These are phyloP conservation scores for Catamblyrhynchus diadema DNA, from an alignment of 2,797 vertebrate species.

Conservation along the genomic window DNA sequence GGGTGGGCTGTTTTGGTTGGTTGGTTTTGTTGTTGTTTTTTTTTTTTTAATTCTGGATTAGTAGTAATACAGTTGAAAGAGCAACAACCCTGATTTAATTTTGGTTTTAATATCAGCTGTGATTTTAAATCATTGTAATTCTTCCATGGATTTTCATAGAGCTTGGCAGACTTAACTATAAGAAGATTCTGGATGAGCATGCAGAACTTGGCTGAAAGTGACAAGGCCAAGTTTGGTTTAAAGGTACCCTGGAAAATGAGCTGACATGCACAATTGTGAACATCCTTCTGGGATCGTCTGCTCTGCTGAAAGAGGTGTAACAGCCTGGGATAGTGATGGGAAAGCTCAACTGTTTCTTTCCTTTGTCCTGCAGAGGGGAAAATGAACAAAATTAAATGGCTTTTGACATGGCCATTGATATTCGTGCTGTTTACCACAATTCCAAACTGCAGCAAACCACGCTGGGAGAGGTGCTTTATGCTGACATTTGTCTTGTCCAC, in stretches of 20 bases:
- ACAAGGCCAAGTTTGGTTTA: neutral
- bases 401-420: conserved; percentile 92
- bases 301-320: neutral
- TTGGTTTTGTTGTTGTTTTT: neutral
- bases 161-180: neutral
- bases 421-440: conserved; percentile 85
- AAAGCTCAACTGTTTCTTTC: neutral
- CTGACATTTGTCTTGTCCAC: conserved; percentile 92
- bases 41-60: neutral
- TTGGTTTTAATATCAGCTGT: neutral
- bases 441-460: conserved; percentile 92
- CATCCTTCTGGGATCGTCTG: neutral
- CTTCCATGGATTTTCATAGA: neutral
- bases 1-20: accelerated
- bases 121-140: neutral
- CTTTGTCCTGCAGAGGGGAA: conserved; percentile 66
- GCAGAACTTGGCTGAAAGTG: neutral
- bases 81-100: neutral
- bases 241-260: neutral
- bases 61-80: neutral
- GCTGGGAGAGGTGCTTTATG: conserved; percentile 96
- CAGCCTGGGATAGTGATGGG: neutral
- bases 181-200: neutral
- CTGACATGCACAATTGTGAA: neutral
- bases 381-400: conserved; percentile 87